Evolutionary conservation across 2,888 invertebrate species (phyloP).

Genomic region (Eulithis testata): DNA sequence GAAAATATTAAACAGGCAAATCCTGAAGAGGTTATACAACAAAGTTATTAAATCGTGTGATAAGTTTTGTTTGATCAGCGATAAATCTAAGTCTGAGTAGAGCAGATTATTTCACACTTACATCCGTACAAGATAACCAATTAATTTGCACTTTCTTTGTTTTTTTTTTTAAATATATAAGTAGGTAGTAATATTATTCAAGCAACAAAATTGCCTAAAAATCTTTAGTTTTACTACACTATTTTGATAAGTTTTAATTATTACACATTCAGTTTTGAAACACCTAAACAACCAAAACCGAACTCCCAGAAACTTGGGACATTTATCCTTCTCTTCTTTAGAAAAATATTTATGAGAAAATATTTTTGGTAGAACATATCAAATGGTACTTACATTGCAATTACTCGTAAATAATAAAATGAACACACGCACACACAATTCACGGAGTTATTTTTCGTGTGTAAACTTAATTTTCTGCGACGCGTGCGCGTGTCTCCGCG

Average conservation of each 20-base stretch:
- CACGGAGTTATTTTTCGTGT: conserved; percentile 32
- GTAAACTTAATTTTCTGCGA: conserved; percentile 36
- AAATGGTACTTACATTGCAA: conserved; percentile 33
- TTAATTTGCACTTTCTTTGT: not conserved
- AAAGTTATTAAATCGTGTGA: conserved; percentile 6
- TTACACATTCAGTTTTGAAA: not conserved
- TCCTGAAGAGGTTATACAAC: not conserved
- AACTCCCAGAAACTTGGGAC: too few species aligned
- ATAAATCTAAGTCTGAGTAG: conserved; percentile 3
- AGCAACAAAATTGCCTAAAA: too few species aligned
- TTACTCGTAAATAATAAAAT: conserved; percentile 7
- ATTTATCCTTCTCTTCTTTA: too few species aligned
- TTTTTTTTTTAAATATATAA: not conserved
- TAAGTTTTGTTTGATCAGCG: conserved; percentile 12
- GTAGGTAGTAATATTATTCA: not conserved
- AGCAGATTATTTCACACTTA: conserved; percentile 5
- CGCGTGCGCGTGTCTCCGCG: conserved; percentile 56
- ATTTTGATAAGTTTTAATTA: not conserved
- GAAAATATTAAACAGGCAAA: not conserved
- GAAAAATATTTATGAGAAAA: too few species aligned
- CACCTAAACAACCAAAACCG: too few species aligned
- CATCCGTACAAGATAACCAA: conserved; percentile 8
- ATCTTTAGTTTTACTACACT: too few species aligned
- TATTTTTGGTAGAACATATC: not conserved
- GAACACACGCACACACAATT: conserved; percentile 31